Evolutionary conservation across 1,140 invertebrate genomes (phyloP).

Genomic region (Neomicropteryx cornuta): DNA sequence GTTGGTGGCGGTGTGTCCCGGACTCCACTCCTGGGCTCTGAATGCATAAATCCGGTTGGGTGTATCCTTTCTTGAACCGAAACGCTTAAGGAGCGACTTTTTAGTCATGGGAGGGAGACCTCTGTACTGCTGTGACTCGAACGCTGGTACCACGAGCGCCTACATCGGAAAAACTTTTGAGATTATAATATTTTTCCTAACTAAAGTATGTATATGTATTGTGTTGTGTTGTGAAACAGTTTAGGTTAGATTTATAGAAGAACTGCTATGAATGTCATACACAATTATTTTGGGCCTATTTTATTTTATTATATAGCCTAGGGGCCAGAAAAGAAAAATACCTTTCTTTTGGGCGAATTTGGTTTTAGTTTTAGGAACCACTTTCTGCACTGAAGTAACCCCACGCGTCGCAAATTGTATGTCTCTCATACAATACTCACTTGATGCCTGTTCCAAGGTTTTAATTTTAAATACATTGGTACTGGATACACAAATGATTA

Average conservation of each 20-base stretch:
- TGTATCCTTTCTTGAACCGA: slow-evolving; percentile 57
- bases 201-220: too few relatives aligned
- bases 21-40: slow-evolving; percentile 67
- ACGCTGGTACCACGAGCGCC: slow-evolving; percentile 82
- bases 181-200: too few relatives aligned
- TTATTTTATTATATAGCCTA: background rate
- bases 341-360: too few relatives aligned
- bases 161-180: slow-evolving; percentile 21
- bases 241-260: slow-evolving; percentile 1
- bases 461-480: too few relatives aligned
- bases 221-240: too few relatives aligned
- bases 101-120: slow-evolving; percentile 72
- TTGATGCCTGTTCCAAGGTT: too few relatives aligned
- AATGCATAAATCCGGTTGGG: slow-evolving; percentile 58
- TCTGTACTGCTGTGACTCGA: slow-evolving; percentile 83
- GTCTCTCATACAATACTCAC: too few relatives aligned
- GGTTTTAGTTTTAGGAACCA: too few relatives aligned
- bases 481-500: too few relatives aligned
- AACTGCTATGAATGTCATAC: background rate
- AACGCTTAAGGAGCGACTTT: slow-evolving; percentile 62
- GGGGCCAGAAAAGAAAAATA: too few relatives aligned
- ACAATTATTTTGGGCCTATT: too few relatives aligned
- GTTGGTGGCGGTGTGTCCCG: slow-evolving; percentile 82
- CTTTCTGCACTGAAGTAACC: too few relatives aligned
- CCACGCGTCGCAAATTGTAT: background rate